Conservation (phyloP, 2,888 invertebrate species). For the Sthenelais limicola region DNA sequence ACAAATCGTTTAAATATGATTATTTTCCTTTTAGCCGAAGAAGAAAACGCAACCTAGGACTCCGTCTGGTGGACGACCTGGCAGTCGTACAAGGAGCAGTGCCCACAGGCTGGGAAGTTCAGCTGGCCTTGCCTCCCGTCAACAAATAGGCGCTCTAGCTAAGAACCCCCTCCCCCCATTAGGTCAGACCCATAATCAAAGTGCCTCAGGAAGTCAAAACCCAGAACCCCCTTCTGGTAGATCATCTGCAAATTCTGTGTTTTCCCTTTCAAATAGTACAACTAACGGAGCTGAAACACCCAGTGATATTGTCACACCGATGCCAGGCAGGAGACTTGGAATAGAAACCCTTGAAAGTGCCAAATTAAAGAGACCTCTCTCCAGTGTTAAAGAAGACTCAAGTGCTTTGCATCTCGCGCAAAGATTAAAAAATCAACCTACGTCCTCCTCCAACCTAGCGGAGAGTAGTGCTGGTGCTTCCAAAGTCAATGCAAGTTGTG, state of each 20-base stretch:
- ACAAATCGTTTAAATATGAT: too few relatives aligned
- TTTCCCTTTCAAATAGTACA: background rate
- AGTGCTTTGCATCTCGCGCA: too few relatives aligned
- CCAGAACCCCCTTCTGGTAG: slow-evolving; percentile 20
- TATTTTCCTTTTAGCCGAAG: slow-evolving; percentile 45
- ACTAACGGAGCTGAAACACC: slow-evolving; percentile 7
- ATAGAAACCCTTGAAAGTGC: slow-evolving; percentile 41
- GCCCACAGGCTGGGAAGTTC: slow-evolving; percentile 25
- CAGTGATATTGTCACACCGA: slow-evolving; percentile 9
- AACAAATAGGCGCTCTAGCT: slow-evolving; percentile 3
- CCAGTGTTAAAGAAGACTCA: slow-evolving; percentile 44
- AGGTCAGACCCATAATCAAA: slow-evolving; percentile 41
- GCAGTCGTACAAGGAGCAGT: slow-evolving; percentile 35
- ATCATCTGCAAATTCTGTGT: background rate
- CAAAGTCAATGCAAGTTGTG: slow-evolving; percentile 11
- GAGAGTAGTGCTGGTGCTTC: slow-evolving; percentile 44
- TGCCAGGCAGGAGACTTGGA: background rate
- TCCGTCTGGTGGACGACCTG: slow-evolving; percentile 48
- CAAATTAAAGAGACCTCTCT: slow-evolving; percentile 40
- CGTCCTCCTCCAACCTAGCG: slow-evolving; percentile 5
- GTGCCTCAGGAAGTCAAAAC: slow-evolving; percentile 8
- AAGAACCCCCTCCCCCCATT: slow-evolving; percentile 66
- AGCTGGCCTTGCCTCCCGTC: slow-evolving; percentile 6
- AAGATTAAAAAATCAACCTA: background rate
- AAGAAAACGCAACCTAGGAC: slow-evolving; percentile 48